Percentiles rank a stretch among this genome's conserved stretches.
These are phyloP conservation scores for Allygus modestus DNA, from an alignment of 2,888 invertebrate species.

Conservation along the genomic window DNA sequence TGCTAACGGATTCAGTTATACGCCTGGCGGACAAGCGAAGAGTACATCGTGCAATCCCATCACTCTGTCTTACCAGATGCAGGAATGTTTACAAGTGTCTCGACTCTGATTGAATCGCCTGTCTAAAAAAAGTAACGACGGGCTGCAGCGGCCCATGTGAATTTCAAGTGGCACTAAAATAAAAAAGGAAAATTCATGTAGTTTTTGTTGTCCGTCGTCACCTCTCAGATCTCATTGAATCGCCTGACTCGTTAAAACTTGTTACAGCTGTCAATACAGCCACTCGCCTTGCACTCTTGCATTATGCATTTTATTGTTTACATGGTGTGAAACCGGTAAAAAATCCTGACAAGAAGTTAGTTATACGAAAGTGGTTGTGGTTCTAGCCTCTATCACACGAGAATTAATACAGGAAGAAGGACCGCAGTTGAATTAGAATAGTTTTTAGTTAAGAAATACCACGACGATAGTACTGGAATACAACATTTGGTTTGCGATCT, in stretches of 20 bases:
- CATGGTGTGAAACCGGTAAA: constrained; percentile 17
- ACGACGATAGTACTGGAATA: too few relatives aligned
- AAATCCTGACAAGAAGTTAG: background rate
- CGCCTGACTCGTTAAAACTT: constrained; percentile 28
- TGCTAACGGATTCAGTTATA: too few relatives aligned
- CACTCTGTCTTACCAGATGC: constrained; percentile 50
- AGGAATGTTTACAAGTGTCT: constrained; percentile 55
- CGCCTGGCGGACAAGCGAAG: too few relatives aligned
- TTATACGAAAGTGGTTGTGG: background rate
- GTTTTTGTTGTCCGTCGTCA: constrained; percentile 50
- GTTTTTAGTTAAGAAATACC: too few relatives aligned
- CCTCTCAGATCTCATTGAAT: constrained; percentile 46
- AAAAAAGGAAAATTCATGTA: constrained; percentile 42
- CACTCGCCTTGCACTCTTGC: background rate
- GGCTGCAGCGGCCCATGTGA: constrained; percentile 1
- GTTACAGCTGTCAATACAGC: constrained; percentile 24
- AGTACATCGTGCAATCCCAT: background rate
- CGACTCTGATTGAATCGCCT: constrained; percentile 50
- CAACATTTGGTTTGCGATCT: too few relatives aligned
- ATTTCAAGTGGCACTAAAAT: constrained; percentile 50
- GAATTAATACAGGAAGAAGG: too few relatives aligned
- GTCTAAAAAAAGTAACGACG: constrained; percentile 44
- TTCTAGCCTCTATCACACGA: too few relatives aligned
- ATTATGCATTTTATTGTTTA: constrained; percentile 50
- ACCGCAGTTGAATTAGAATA: too few relatives aligned